Conservation (phyloP, 2,113 vertebrate genomes). For the Todiramphus chloris region DNA sequence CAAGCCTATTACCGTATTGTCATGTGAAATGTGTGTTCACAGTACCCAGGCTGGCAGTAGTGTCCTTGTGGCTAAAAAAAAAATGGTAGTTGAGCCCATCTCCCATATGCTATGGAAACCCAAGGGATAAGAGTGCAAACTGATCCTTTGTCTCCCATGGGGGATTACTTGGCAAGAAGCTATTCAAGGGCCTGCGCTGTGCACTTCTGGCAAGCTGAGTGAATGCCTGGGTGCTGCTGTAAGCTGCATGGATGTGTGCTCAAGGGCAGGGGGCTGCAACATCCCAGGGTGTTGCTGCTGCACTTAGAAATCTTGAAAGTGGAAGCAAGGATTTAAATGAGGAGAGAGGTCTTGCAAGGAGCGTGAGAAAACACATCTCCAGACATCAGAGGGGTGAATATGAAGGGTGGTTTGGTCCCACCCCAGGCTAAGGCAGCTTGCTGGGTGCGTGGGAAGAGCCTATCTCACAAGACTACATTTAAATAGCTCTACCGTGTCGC, state of each 20-base stretch:
- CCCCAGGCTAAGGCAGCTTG: neutral
- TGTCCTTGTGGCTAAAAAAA: neutral
- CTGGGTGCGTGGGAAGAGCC: neutral
- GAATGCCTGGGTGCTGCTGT: neutral
- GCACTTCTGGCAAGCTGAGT: neutral
- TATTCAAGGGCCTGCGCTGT: neutral
- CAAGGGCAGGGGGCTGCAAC: neutral
- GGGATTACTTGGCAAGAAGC: neutral
- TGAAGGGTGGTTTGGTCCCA: neutral
- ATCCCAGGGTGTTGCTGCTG: neutral
- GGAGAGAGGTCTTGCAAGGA: neutral
- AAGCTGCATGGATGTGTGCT: neutral
- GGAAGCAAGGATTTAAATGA: neutral
- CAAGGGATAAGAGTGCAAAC: neutral
- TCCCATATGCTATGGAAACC: rapidly evolving
- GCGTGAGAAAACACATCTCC: neutral
- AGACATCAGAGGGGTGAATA: neutral
- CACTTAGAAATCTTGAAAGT: neutral
- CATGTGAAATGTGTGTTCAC: neutral
- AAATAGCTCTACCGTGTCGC: neutral
- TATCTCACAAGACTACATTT: neutral
- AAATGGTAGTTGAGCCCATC: neutral
- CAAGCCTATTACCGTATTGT: neutral
- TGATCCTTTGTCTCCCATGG: neutral
- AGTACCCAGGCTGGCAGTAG: neutral